Evolutionary conservation across 1,140 invertebrate species (phyloP), one percentile per base, ranked within the genome.

Genomic region (Heliconius eleuchia): DNA sequence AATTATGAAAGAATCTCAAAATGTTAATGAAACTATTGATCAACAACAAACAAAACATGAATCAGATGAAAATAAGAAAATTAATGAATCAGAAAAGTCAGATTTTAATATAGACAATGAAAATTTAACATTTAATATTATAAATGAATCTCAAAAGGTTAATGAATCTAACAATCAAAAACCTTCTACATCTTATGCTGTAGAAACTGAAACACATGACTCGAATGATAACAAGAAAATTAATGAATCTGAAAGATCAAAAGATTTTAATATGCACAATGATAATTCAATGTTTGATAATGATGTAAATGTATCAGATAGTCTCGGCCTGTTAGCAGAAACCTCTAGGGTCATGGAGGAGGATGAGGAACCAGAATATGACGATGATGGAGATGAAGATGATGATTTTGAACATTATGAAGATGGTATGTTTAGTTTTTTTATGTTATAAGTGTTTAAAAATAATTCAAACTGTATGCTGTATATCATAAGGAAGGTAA

Each of bases 321-420:
- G 87, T 78, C 83, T 94, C 3, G 92, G 89, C 0, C 60, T 94
- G 6, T 76, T 94, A 19, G 90, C 92, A 3, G 92, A 93, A 76
- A 91, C 91, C 0, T 89, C 87, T 4, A 86, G 88, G 34, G 77
- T 91, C 0, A 85, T 88, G 80, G 89, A 89, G 30, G 89, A 92
- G 80, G 90, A 92, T 81, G 90, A 93, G 42, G 90, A 92, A 5
- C 83, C 80, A 9, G 87, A 88, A 0, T 90, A 95, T 50, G 87
- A 90, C 8, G 94, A 95, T 27, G 90, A 93, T 81, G 88, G 80
- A 27, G 91, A 91, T 74, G 94, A 95, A 76, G 92, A 95, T 84
- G 93, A 93, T 73, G 91, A 92, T 50, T 91, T 86, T 79, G 87
- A 92, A 81, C 85, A 73, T 50, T 66, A 66, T 66, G 87, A 89